phyloP scores from a whole-genome alignment of 92 coral and sea anemone genomes.

The Porites lobata region DNA sequence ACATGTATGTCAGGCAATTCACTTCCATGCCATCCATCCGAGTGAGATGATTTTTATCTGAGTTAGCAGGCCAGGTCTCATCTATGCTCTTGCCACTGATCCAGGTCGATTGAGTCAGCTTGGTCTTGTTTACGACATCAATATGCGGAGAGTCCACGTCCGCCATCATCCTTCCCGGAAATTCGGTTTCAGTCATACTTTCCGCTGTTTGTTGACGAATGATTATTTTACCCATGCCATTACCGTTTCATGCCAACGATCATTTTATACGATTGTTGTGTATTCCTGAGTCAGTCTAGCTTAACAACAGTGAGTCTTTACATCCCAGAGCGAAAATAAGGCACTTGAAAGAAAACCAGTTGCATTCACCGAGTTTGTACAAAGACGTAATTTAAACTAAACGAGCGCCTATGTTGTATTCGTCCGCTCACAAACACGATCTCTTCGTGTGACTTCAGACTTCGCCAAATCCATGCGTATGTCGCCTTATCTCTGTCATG shows the following conservation, averaged over 20 bases:
- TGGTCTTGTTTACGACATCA: not conserved
- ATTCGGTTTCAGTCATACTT: not conserved
- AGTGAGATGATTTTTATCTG: not conserved
- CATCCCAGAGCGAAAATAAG: no score
- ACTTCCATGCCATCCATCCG: not conserved
- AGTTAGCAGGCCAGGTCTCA: not conserved
- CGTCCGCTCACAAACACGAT: no score
- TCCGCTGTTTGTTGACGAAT: not conserved
- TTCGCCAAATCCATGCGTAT: not conserved
- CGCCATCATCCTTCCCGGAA: conserved; percentile 19
- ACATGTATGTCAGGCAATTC: not conserved
- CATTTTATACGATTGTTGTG: no score
- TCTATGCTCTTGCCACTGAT: not conserved
- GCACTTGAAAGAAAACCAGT: no score
- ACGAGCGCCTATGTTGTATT: no score
- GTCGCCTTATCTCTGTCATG: not conserved
- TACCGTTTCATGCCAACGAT: no score
- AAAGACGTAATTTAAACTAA: no score
- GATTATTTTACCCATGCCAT: no score
- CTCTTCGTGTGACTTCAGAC: not conserved
- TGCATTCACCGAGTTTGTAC: no score
- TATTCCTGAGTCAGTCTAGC: no score
- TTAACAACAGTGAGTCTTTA: no score
- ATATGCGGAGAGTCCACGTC: no score
- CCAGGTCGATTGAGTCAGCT: not conserved